Evolutionary conservation across 2,797 vertebrate genomes (phyloP).

Genomic region (Scolopax bukidnonensis): DNA sequence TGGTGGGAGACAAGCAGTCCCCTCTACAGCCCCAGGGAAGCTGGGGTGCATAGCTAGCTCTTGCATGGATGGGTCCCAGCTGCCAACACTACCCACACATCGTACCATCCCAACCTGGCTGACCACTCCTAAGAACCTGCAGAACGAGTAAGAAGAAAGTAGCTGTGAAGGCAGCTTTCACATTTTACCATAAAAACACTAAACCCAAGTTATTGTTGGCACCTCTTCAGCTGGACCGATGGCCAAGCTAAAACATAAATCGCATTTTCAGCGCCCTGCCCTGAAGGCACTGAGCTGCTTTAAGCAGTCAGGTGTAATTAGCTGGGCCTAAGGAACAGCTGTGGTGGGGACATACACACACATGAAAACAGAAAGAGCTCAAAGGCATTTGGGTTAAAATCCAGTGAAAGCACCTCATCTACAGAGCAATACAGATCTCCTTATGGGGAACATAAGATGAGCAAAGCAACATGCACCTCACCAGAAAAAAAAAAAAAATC

Average conservation of each 20-base stretch:
- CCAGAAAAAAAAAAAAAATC: not conserved
- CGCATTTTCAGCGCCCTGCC: not conserved
- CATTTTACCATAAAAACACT: not conserved
- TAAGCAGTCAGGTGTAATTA: not conserved
- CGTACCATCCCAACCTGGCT: not conserved
- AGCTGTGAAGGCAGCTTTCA: not conserved
- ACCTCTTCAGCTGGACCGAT: not conserved
- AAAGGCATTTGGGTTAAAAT: not conserved
- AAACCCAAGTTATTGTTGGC: not conserved
- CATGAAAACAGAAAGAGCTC: not conserved
- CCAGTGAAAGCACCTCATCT: not conserved
- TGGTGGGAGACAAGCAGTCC: not conserved
- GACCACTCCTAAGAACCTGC: not conserved
- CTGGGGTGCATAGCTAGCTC: not conserved
- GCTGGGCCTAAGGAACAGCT: not conserved
- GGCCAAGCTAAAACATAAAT: not conserved
- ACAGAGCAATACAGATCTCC: not conserved
- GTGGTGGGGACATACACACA: rapidly evolving
- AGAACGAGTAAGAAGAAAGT: not conserved
- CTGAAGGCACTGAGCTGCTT: rapidly evolving
- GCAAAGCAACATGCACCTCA: not conserved
- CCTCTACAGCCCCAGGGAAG: not conserved
- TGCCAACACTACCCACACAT: not conserved
- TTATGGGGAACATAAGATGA: rapidly evolving
- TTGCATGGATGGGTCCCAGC: not conserved